Percentiles rank a stretch among this genome's conserved stretches.
phyloP scores from a whole-genome alignment of 2,797 vertebrate species.

The Oreortyx pictus region DNA sequence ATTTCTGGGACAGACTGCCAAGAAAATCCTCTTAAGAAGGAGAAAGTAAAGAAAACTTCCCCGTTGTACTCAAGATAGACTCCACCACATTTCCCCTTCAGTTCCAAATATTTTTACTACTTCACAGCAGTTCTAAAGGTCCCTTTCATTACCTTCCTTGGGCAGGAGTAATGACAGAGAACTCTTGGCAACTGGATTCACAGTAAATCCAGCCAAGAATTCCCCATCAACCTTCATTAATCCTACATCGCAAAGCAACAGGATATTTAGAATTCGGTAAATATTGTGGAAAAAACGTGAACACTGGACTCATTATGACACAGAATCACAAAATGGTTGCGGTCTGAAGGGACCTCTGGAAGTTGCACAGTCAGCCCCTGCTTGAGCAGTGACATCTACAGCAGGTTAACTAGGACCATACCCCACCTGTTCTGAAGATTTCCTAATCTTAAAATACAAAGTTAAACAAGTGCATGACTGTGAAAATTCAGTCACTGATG shows the following conservation, averaged over 20 bases:
- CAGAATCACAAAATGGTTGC: not conserved
- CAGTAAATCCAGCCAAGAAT: not conserved
- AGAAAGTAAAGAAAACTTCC: not conserved
- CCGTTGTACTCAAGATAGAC: not conserved
- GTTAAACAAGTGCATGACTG: not conserved
- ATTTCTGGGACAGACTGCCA: not conserved
- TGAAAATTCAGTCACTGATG: not conserved
- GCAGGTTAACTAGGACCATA: not conserved
- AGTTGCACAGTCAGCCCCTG: not conserved
- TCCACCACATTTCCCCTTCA: not conserved
- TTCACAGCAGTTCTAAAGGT: not conserved
- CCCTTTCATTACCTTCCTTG: not conserved
- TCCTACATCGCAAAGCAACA: not conserved
- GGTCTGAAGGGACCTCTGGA: not conserved
- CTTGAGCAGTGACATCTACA: not conserved
- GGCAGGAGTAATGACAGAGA: rapidly evolving
- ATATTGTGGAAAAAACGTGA: not conserved
- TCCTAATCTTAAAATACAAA: not conserved
- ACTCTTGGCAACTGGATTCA: not conserved
- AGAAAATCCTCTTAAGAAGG: rapidly evolving
- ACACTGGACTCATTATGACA: not conserved
- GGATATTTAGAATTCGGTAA: not conserved
- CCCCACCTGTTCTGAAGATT: not conserved
- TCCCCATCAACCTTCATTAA: not conserved
- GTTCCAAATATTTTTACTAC: not conserved